Evolutionary conservation across 2,113 vertebrate species (phyloP), one percentile per base, ranked within the genome.

Genomic region (Apus apus): DNA sequence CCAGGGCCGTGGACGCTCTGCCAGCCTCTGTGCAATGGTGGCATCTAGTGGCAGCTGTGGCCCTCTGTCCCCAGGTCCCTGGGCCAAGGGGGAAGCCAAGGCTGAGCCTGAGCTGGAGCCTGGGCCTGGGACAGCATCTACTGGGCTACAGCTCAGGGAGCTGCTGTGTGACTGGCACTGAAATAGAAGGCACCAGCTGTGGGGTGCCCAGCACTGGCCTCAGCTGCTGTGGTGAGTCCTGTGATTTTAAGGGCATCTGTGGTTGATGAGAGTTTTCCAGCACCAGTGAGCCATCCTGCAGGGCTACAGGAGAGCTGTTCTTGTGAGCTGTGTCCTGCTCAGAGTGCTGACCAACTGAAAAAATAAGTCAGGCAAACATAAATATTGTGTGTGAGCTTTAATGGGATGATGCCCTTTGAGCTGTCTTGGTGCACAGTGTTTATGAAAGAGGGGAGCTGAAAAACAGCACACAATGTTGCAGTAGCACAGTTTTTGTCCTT

Each of bases 151-250:
- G 61, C 51, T 58, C 5, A 0, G n/a, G 51, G 40, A 36, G 8
- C 2, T 2, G 8, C 14, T 36, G 27, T 19, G 20, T 18, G 23
- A n/a, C 50, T 61, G 56, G 40, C 22, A 38, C 43, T 64, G 9
- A 50, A 85, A 61, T 3, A 17, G 22, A 9, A 7, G 40, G 50
- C n/a, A 5, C 8, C 11, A 13, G 46, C 61, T 32, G 38, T 4
- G 34, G 30, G 50, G 50, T 32, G 34, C 38, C 14, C 27, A 11
- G n/a, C 29, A 3, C 38, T 9, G 7, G 20, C 6, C 11, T 8
- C 51, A 36, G 38, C 29, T 6, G 3, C 60, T 11, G 1, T 23
- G 25, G 7, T 0, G 0, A 64, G 53, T 48, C 46, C 43, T 0
- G 0, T 1, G 5, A 12, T 36, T 81, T 32, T 57, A 43, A 57